These are phyloP conservation scores for Oryzias sinensis DNA, from an alignment of 2,797 vertebrate genomes.

Conservation along the genomic window DNA sequence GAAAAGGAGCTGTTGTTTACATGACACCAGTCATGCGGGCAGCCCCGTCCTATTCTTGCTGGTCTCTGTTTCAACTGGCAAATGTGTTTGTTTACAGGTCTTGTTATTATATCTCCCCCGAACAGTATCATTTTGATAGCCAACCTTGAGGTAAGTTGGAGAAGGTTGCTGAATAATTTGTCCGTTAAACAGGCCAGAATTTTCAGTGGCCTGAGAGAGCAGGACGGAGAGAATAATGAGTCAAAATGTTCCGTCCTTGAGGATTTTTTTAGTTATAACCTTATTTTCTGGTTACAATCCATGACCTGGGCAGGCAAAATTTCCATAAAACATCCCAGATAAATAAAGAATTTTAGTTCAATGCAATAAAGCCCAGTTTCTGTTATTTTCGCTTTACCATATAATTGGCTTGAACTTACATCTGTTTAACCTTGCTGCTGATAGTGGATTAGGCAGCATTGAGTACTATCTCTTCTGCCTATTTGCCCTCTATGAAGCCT, in stretches of 20 bases:
- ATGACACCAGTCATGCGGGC: slow-evolving; percentile 26
- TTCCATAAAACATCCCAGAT: slow-evolving; percentile 5
- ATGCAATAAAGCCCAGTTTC: slow-evolving; percentile 21
- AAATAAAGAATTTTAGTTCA: slow-evolving; percentile 8
- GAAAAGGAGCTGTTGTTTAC: slow-evolving; percentile 35
- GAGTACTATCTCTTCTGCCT: slow-evolving; percentile 10
- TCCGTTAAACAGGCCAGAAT: slow-evolving; percentile 41
- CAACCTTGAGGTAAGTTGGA: slow-evolving; percentile 11
- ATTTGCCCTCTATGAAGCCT: slow-evolving; percentile 26
- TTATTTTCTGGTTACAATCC: slow-evolving; percentile 2
- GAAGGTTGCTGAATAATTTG: slow-evolving; percentile 58
- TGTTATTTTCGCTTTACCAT: slow-evolving; percentile 26
- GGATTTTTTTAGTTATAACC: slow-evolving; percentile 20
- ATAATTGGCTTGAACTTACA: slow-evolving; percentile 35
- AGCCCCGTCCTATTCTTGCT: slow-evolving; percentile 43
- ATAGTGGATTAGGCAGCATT: slow-evolving; percentile 30
- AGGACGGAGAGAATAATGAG: slow-evolving; percentile 27
- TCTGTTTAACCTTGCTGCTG: slow-evolving; percentile 43
- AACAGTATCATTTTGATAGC: slow-evolving; percentile 57
- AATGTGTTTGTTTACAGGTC: slow-evolving; percentile 45
- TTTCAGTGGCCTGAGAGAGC: slow-evolving; percentile 35
- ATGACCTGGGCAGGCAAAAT: slow-evolving; percentile 33
- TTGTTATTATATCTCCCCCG: slow-evolving; percentile 56
- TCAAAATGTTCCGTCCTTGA: slow-evolving; percentile 40
- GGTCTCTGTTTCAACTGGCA: slow-evolving; percentile 36